phyloP scores from a whole-genome alignment of 2,113 vertebrate species.

The Muscicapa adusta region DNA sequence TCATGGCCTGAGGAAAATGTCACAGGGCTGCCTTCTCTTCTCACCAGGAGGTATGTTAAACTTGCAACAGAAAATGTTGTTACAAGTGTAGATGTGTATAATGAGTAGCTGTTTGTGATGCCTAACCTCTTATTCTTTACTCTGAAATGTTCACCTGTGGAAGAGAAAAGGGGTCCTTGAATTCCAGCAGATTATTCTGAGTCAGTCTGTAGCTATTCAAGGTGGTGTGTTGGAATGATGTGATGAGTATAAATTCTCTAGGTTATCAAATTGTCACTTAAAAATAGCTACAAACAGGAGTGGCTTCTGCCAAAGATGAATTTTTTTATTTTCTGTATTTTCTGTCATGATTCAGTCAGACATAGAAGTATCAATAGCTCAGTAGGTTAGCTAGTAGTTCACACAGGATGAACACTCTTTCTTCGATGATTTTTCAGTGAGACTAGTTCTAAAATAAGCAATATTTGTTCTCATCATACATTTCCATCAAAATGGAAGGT shows the following conservation, averaged over 20 bases:
- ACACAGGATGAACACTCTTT: not conserved
- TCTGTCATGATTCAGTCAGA: not conserved
- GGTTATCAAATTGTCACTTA: not conserved
- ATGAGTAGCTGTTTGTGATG: not conserved
- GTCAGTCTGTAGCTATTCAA: not conserved
- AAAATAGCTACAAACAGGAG: not conserved
- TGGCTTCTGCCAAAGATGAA: not conserved
- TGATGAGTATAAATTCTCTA: not conserved
- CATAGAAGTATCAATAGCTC: not conserved
- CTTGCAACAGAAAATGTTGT: not conserved
- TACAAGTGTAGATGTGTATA: not conserved
- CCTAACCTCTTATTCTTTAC: not conserved
- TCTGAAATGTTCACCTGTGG: not conserved
- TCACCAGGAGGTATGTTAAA: slow-evolving; percentile 59
- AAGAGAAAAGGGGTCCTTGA: not conserved
- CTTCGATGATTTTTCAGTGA: not conserved
- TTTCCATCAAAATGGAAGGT: not conserved
- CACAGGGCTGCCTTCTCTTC: slow-evolving; percentile 60
- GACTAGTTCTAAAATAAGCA: not conserved
- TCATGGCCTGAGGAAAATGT: slow-evolving; percentile 56
- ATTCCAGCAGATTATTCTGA: not conserved
- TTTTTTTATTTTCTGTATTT: not conserved
- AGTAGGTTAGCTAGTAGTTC: not conserved
- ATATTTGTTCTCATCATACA: not conserved
- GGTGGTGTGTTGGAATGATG: not conserved